phyloP scores from a whole-genome alignment of 2,113 vertebrate genomes.

The Gallinago jamesoni region DNA sequence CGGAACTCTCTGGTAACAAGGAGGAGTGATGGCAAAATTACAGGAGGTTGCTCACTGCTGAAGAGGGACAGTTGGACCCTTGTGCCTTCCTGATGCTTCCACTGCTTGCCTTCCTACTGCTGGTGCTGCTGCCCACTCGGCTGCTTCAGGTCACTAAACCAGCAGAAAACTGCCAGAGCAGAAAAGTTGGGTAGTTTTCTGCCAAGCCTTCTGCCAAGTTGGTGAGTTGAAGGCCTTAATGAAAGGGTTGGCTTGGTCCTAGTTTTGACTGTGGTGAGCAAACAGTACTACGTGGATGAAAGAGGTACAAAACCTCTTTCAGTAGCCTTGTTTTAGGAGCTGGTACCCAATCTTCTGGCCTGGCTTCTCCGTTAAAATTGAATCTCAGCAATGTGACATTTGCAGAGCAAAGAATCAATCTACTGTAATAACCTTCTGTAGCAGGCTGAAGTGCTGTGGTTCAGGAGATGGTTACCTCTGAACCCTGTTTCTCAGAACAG shows the following conservation, averaged over 20 bases:
- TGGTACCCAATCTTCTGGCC: not conserved
- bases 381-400: not conserved
- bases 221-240: not conserved
- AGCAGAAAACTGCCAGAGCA: not conserved
- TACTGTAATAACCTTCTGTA: not conserved
- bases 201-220: not conserved
- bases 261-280: not conserved
- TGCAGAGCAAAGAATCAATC: not conserved
- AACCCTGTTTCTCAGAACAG: not conserved
- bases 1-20: not conserved
- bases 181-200: not conserved
- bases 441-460: not conserved
- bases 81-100: not conserved
- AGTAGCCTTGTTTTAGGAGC: not conserved
- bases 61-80: accelerated
- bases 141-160: not conserved
- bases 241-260: not conserved
- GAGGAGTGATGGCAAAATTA: not conserved
- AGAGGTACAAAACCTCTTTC: not conserved
- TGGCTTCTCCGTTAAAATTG: not conserved
- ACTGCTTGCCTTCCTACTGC: not conserved
- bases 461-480: not conserved
- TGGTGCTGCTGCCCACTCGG: not conserved
- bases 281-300: not conserved
- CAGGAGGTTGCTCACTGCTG: not conserved